A percentile compares a stretch with the other conserved stretches of the same genome.
Evolutionary conservation across 2,797 vertebrate species (phyloP).

Genomic region (Acipenser oxyrinchus): DNA sequence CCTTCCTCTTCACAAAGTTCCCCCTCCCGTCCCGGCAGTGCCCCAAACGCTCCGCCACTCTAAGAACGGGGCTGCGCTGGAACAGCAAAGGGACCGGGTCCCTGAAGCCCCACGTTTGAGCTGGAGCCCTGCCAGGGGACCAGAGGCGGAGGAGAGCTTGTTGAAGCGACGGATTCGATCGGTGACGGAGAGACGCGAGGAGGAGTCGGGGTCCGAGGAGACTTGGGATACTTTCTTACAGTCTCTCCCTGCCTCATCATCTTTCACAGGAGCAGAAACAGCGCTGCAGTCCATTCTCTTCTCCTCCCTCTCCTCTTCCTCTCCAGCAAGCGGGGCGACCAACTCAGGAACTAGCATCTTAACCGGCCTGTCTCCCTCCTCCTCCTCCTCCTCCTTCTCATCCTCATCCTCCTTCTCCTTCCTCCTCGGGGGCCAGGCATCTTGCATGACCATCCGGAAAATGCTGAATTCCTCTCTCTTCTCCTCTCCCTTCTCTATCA

Average conservation of each 20-base stretch:
- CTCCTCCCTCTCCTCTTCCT: slow-evolving; percentile 34
- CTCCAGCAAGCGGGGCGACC: slow-evolving; percentile 6
- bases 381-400: slow-evolving; percentile 12
- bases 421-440: neutral
- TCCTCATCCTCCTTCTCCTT: slow-evolving; percentile 6
- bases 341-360: slow-evolving; percentile 17
- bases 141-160: slow-evolving; percentile 26
- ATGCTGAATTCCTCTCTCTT: neutral
- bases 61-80: slow-evolving; percentile 4
- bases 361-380: slow-evolving; percentile 27
- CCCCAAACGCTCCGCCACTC: neutral
- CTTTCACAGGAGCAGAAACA: neutral
- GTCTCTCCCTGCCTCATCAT: neutral
- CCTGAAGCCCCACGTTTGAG: slow-evolving; percentile 6
- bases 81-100: slow-evolving; percentile 9
- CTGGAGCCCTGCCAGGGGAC: slow-evolving; percentile 13
- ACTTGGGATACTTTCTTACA: neutral
- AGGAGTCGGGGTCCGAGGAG: neutral
- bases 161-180: slow-evolving; percentile 25
- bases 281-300: slow-evolving; percentile 16
- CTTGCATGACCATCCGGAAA: neutral
- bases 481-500: neutral
- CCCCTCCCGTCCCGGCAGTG: slow-evolving; percentile 3
- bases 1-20: slow-evolving; percentile 22
- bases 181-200: slow-evolving; percentile 10